phyloP scores from a whole-genome alignment of 2,888 invertebrate species.

The Megaustenia siamemsis region DNA sequence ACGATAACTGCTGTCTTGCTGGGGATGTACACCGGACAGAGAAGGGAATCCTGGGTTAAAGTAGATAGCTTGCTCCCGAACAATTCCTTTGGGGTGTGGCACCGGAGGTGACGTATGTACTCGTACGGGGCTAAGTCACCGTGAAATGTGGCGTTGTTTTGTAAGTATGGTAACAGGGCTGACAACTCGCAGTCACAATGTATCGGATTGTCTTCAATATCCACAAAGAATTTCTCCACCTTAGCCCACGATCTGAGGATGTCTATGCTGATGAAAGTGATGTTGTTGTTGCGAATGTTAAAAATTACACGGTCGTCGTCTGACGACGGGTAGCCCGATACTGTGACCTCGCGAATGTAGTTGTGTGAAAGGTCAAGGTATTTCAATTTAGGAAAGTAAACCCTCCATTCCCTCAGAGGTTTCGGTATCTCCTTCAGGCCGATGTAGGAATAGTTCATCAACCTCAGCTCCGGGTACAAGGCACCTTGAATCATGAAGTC shows the following conservation, averaged over 20 bases:
- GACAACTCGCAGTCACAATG: conserved; percentile 63
- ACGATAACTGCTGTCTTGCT: conserved; percentile 40
- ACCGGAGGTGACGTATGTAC: conserved; percentile 60
- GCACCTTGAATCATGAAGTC: conserved; percentile 38
- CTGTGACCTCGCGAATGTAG: conserved; percentile 21
- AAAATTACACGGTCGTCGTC: conserved; percentile 30
- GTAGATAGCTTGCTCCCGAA: conserved; percentile 52
- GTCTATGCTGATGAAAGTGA: conserved; percentile 59
- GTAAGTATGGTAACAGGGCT: conserved; percentile 23
- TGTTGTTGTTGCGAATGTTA: conserved; percentile 62
- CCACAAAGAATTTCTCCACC: conserved; percentile 63
- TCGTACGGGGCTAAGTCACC: conserved; percentile 39
- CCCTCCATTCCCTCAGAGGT: conserved; percentile 44
- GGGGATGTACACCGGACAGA: conserved; percentile 37
- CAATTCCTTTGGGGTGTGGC: conserved; percentile 58
- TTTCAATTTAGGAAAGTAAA: conserved; percentile 36
- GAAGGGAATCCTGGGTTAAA: conserved; percentile 49
- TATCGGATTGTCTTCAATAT: conserved; percentile 66
- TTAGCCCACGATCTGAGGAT: conserved; percentile 59
- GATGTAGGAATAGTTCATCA: conserved; percentile 51
- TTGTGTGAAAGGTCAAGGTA: conserved; percentile 48
- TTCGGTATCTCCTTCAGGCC: conserved; percentile 28
- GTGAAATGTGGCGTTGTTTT: conserved; percentile 31
- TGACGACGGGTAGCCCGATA: not conserved
- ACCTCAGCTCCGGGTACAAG: conserved; percentile 36